Evolutionary conservation across 2,113 vertebrate species (phyloP).

Genomic region (zebrafish (Danio rerio)): GRCz12tu NC_133183.1:34332501-34333000

Average conservation of each 20-base stretch:
- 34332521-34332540: neutral
- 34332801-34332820: constrained; percentile 27
- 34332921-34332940: neutral
- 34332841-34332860: neutral
- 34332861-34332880: neutral
- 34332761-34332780: constrained; percentile 10
- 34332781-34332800: neutral
- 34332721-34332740: constrained; percentile 16
- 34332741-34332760: constrained; percentile 6
- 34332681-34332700: constrained; percentile 24
- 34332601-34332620: constrained; percentile 35
- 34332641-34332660: constrained; percentile 13
- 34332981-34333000: neutral
- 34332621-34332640: constrained; percentile 29
- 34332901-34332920: neutral
- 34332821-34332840: neutral
- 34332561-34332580: constrained; percentile 15
- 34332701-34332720: constrained; percentile 34
- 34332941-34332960: neutral
- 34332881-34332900: neutral
- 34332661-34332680: constrained; percentile 21
- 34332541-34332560: constrained; percentile 9
- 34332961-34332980: neutral
- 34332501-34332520: neutral
- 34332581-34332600: constrained; percentile 26